Evolutionary conservation across 2,797 vertebrate genomes (phyloP).

Genomic region (Enteromius unitaeniatus): DNA sequence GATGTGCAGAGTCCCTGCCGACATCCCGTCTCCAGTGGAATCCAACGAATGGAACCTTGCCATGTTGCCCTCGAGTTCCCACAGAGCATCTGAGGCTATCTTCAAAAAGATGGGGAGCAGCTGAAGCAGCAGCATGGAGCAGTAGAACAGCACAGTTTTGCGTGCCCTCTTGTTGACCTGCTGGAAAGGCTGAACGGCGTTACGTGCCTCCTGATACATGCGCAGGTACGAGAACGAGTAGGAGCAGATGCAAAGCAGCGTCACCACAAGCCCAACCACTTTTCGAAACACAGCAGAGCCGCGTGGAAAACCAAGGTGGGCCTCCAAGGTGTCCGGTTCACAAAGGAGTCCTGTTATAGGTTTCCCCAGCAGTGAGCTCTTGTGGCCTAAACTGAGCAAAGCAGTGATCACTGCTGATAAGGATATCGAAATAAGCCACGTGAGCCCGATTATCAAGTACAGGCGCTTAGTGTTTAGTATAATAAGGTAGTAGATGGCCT

Average conservation of each 20-base stretch:
- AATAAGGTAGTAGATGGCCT: conserved; percentile 66
- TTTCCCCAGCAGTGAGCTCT: neutral
- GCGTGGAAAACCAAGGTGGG: conserved; percentile 67
- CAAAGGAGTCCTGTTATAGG: conserved; percentile 65
- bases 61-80: conserved; percentile 60
- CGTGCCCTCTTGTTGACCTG: conserved; percentile 65
- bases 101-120: conserved; percentile 69
- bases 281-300: conserved; percentile 62
- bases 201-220: conserved; percentile 68
- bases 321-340: conserved; percentile 70
- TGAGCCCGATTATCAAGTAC: conserved; percentile 48
- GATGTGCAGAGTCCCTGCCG: conserved; percentile 63
- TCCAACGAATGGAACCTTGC: neutral
- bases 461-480: conserved; percentile 64
- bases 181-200: conserved; percentile 66
- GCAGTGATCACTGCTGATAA: conserved; percentile 9
- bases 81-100: conserved; percentile 62
- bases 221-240: conserved; percentile 65
- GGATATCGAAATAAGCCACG: conserved; percentile 62
- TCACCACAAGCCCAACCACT: neutral
- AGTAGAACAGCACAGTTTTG: conserved; percentile 70
- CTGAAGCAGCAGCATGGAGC: conserved; percentile 71
- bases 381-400: conserved; percentile 55
- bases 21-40: neutral
- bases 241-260: conserved; percentile 62